Base-by-base conservation (phyloP, 2,113 vertebrate genomes). In the Alouatta palliata region DNA sequence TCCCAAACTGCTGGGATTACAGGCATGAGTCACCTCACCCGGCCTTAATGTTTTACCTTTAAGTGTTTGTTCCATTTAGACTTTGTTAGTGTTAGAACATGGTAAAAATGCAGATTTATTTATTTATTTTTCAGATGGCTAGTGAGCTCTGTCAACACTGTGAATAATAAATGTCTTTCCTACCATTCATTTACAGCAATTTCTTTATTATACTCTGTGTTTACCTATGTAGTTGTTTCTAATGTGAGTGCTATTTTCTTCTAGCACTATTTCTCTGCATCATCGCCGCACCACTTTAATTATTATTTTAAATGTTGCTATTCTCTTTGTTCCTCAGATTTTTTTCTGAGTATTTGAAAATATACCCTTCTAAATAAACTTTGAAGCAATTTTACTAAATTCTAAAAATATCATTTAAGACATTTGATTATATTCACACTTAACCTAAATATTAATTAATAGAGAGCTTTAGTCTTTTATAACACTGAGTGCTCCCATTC, bases 331-430 rank as follows among this genome's bases (percentile, higher is more conserved):
- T 73, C 52, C 12, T 75, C n/a, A 45, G 21, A 73, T 58, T 21
- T 71, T 43, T 49, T 80, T 45, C 21, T 83, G 58, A 47, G 91
- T 84, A 87, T 95, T 49, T 96, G n/a, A 87, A 91, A 94, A 90
- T 23, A 43, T 32, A 25, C 3, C 37, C 6, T 93, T 93, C 35
- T 25, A 89, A 91, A 76, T 87, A 66, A 87, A 77, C 56, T 84
- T 80, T 30, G 16, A 21, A 88, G 40, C 56, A 13, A n/a, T 20
- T 90, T 70, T 40, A 66, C 85, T 27, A 87, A 75, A 47, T 87
- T 94, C 45, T 56, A 37, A 76, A 84, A 81, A 30, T 64, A 16
- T n/a, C 6, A 8, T 30, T 88, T 95, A 45, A 56, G 76, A 94
- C 85, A 81, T 75, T 13, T 73, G 40, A 91, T 73, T 58, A 32